These are phyloP conservation scores for Epizoanthus ramosus DNA, from an alignment of 92 coral and sea anemone genomes.

Conservation along the genomic window DNA sequence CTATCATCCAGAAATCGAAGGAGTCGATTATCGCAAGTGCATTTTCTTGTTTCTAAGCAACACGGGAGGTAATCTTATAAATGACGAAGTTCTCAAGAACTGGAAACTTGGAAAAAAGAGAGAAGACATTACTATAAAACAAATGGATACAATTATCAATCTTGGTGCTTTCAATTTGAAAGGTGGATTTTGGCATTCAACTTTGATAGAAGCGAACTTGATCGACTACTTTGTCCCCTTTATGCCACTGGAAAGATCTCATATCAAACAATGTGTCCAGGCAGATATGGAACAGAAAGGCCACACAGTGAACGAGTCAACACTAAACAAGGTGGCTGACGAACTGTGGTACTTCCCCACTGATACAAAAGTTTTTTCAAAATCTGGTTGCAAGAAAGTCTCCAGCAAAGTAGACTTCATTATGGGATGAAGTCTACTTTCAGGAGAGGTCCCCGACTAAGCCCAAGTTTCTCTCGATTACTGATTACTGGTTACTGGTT, in stretches of 20 bases:
- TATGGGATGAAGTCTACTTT: too few species aligned
- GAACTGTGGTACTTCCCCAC: conserved; percentile 75
- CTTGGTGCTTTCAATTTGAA: conserved; percentile 77
- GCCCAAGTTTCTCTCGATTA: too few species aligned
- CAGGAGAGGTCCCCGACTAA: too few species aligned
- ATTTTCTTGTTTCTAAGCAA: conserved; percentile 89
- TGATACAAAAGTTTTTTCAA: conserved; percentile 64
- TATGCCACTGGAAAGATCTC: too few species aligned
- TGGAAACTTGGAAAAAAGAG: too few species aligned
- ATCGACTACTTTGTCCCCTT: too few species aligned
- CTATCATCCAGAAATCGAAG: conserved; percentile 74
- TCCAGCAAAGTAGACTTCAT: too few species aligned
- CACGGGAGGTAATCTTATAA: too few species aligned
- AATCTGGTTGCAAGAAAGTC: too few species aligned
- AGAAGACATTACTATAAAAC: conserved; percentile 81
- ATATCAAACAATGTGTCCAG: conserved; percentile 83
- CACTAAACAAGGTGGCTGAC: conserved; percentile 71
- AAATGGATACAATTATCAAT: conserved; percentile 79
- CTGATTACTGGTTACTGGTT: too few species aligned
- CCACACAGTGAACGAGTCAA: conserved; percentile 41
- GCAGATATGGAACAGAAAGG: conserved; percentile 64
- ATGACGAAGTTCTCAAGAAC: too few species aligned
- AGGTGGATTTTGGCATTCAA: conserved; percentile 91
- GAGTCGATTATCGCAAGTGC: conserved; percentile 77
- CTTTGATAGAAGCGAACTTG: too few species aligned